Conservation (phyloP, 2,113 vertebrate species). For the Lynx canadensis region DNA sequence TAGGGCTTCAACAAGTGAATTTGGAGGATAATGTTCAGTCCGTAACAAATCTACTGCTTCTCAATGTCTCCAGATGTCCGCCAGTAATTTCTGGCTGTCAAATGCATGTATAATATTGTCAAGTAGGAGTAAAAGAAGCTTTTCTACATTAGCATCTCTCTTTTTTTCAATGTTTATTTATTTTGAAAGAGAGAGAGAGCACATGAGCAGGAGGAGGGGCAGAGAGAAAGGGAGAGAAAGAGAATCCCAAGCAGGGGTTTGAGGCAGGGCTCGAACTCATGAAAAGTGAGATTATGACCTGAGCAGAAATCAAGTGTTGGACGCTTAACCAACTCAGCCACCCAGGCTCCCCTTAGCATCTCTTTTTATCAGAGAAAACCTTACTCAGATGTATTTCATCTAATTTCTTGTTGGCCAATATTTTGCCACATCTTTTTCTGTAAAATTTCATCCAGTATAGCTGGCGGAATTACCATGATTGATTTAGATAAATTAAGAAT, state of each 20-base stretch:
- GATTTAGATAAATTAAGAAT: background rate
- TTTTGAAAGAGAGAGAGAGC: too few species aligned
- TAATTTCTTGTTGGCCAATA: background rate
- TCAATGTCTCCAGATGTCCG: background rate
- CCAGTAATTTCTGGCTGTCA: background rate
- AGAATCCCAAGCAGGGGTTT: too few species aligned
- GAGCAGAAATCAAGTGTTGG: too few species aligned
- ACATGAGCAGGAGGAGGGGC: too few species aligned
- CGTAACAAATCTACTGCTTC: background rate
- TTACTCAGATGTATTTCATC: background rate
- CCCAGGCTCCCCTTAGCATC: background rate
- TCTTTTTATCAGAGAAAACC: background rate
- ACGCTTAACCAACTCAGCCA: too few species aligned
- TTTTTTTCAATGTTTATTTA: too few species aligned
- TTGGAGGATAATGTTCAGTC: background rate
- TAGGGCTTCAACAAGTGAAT: background rate
- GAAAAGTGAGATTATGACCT: too few species aligned
- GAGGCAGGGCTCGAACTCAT: too few species aligned
- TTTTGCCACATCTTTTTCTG: background rate
- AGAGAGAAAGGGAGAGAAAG: too few species aligned
- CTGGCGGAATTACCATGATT: background rate
- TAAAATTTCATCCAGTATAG: background rate
- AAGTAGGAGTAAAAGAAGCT: background rate
- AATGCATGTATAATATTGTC: background rate
- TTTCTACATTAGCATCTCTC: background rate